Evolutionary conservation across 2,113 vertebrate species (phyloP).

Genomic region (Porphyrio hochstetteri): DNA sequence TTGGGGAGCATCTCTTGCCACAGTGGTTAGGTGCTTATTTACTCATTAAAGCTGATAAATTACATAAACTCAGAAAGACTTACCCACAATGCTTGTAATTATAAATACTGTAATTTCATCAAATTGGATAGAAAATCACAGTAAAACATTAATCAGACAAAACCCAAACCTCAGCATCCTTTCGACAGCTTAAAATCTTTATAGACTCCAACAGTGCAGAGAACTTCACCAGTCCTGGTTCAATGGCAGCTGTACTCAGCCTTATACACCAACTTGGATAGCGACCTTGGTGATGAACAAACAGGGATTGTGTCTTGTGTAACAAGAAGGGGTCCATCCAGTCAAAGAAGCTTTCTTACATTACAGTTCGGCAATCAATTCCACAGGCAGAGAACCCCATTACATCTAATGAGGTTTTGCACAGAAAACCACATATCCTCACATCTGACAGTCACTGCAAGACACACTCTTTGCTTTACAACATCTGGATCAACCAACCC

Average conservation of each 20-base stretch:
- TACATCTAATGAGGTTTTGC: fast-evolving
- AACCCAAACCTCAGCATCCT: background rate
- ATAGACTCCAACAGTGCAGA: background rate
- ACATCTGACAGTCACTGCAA: background rate
- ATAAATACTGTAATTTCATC: background rate
- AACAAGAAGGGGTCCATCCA: background rate
- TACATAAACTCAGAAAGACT: background rate
- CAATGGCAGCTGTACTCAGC: background rate
- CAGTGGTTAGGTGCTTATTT: slow-evolving; percentile 20
- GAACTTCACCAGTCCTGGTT: background rate
- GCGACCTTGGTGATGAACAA: background rate
- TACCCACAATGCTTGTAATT: background rate
- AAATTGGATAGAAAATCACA: background rate
- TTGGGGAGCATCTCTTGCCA: background rate
- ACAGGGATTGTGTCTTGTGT: background rate
- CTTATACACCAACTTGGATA: background rate
- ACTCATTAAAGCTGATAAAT: slow-evolving; percentile 25
- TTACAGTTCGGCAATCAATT: background rate
- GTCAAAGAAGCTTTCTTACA: background rate
- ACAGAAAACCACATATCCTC: background rate
- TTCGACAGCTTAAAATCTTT: background rate
- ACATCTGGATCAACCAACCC: background rate
- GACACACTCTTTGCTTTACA: background rate
- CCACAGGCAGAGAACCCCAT: background rate
- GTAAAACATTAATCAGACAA: background rate